These are phyloP conservation scores for Nylanderia fulva DNA, from an alignment of 1,140 invertebrate species.

Conservation along the genomic window DNA sequence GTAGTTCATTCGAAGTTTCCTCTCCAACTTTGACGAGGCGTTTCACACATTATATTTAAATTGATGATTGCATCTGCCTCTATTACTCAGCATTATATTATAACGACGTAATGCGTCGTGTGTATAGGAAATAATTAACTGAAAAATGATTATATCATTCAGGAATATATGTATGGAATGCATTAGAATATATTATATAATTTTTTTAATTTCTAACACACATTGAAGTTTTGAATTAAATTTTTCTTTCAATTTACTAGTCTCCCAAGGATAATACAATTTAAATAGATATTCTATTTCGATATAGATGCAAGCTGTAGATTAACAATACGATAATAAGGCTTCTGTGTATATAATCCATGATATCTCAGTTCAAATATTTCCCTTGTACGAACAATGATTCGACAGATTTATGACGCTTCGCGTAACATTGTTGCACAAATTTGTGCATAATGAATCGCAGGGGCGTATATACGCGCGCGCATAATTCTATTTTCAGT, in stretches of 20 bases:
- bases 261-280: neutral
- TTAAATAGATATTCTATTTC: neutral
- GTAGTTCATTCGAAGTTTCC: neutral
- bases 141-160: neutral
- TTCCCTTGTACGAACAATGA: neutral
- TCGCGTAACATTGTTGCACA: neutral
- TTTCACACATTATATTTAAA: neutral
- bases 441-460: conserved; percentile 11
- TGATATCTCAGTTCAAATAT: no score
- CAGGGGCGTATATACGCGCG: neutral
- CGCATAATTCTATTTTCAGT: conserved; percentile 40
- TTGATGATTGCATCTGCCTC: conserved; percentile 14
- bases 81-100: conserved; percentile 15
- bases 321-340: neutral
- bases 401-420: neutral
- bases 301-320: neutral
- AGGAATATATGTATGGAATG: neutral
- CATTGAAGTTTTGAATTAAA: neutral
- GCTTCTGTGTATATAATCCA: neutral
- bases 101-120: neutral
- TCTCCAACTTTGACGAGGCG: conserved; percentile 33
- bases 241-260: neutral
- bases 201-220: neutral
- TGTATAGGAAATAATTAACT: neutral
- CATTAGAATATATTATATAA: neutral